Percentiles rank a stretch among this genome's conserved stretches.
phyloP scores from a whole-genome alignment of 1,140 invertebrate species.

The Drosophila biarmipes region DNA sequence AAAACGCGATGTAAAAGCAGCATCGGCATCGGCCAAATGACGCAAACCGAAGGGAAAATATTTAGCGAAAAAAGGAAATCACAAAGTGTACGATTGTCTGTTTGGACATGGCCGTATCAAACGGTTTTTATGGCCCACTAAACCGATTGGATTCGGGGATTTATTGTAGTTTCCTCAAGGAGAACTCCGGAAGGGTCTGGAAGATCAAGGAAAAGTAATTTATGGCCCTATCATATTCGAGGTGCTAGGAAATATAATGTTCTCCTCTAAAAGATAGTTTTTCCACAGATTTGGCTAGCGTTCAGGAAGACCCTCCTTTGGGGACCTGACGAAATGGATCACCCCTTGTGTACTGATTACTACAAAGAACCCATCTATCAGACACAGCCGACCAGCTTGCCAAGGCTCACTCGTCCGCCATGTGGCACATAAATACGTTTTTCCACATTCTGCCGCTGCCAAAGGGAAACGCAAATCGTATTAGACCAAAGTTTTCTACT shows the following conservation, averaged over 20 bases:
- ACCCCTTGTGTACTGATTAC: neutral
- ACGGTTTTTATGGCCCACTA: constrained; percentile 30
- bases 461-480: constrained; percentile 20
- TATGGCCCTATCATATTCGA: neutral
- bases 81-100: constrained; percentile 14
- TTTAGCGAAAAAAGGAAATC: constrained; percentile 38
- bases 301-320: no score
- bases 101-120: constrained; percentile 16
- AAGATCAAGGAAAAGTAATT: neutral
- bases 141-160: constrained; percentile 13
- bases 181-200: neutral
- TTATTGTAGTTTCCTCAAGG: constrained; percentile 4
- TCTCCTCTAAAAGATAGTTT: neutral
- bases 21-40: constrained; percentile 15
- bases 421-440: constrained; percentile 20
- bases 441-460: neutral
- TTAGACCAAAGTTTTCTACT: constrained; percentile 15
- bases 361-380: constrained; percentile 6
- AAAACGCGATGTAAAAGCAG: constrained; percentile 27
- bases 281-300: neutral
- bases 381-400: neutral
- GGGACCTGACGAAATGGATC: neutral
- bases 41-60: constrained; percentile 26
- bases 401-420: constrained; percentile 27
- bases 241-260: neutral